Conservation (phyloP, 2,113 vertebrate genomes). For the Plectropomus leopardus region DNA sequence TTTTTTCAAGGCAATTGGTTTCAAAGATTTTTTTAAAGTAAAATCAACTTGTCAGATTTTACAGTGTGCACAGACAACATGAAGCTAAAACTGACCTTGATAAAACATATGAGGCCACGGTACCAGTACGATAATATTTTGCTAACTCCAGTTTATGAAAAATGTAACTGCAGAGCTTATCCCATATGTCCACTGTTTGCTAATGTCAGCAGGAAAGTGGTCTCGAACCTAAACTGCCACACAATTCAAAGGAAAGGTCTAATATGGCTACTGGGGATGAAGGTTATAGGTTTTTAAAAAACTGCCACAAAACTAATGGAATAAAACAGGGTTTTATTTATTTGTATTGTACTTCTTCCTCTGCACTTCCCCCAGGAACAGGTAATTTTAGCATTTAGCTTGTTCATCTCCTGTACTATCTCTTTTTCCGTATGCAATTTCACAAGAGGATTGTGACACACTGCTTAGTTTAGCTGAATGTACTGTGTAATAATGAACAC, state of each 20-base stretch:
- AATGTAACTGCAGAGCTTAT: neutral
- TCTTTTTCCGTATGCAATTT: constrained; percentile 60
- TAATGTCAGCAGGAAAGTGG: neutral
- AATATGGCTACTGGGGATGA: neutral
- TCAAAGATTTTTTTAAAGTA: too few species aligned
- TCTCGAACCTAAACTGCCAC: neutral
- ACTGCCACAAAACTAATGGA: constrained; percentile 47
- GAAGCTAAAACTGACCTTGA: neutral
- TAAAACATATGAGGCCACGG: neutral
- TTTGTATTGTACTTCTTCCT: neutral
- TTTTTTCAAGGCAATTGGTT: too few species aligned
- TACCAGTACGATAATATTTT: neutral
- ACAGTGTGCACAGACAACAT: neutral
- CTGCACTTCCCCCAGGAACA: neutral
- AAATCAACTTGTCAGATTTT: too few species aligned
- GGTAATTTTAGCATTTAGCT: constrained; percentile 33
- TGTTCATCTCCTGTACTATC: constrained; percentile 23
- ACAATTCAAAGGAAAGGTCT: neutral
- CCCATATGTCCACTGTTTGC: too few species aligned
- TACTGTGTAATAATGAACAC: constrained; percentile 67
- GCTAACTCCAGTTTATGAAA: neutral
- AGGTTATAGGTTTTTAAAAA: constrained; percentile 26
- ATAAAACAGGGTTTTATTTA: constrained; percentile 64
- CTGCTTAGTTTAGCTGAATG: constrained; percentile 72
- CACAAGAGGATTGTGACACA: constrained; percentile 57